Evolutionary conservation across 2,113 vertebrate species (phyloP), one percentile per base, ranked within the genome.

Genomic region (Sardina pilchardus): DNA sequence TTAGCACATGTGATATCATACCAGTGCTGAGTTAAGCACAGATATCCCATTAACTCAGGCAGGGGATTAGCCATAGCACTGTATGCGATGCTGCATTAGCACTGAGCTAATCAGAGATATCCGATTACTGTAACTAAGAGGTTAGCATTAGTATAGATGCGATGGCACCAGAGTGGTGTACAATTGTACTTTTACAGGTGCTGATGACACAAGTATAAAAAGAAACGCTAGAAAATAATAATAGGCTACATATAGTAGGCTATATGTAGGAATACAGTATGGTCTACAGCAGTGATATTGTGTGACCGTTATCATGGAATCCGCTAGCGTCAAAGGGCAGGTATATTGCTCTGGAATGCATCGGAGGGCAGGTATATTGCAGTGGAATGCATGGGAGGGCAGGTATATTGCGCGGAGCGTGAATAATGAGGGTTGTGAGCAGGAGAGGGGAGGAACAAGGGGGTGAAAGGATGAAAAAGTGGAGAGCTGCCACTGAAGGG

Each of bases 401-500:
- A 75, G 67, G 67, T 75, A 34, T 34, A 71, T 75, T 75, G 67
- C 67, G 67, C 67, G 30, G 10, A 30, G 67, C 67, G 12, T 75
- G 67, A 75, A 75, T 75, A 75, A 75, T 75, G 67, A 75, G 67
- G 48, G 67, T 75, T 36, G 67, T 17, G 30, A 75, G 30, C 12
- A 3, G 12, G 67, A 34, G 67, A 75, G 30, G 12, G 67, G 75
- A 75, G 8, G 67, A 75, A 30, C 67, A 36, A 75, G 30, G 30
- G 67, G 30, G 30, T 75, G 67, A 75, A 75, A 36, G 63, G 67
- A 75, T 75, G 67, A 75, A 78, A 83, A 81, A 39, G 83, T 63
- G 63, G 82, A 82, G 59, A 81, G 56, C 82, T n/a, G 59, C 81
- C 67, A 81, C 14, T 24, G 83, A 87, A 84, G 84, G 87, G 78